phyloP scores from a whole-genome alignment of 1,140 invertebrate genomes.

The Stratiolaelaps scimitus region DNA sequence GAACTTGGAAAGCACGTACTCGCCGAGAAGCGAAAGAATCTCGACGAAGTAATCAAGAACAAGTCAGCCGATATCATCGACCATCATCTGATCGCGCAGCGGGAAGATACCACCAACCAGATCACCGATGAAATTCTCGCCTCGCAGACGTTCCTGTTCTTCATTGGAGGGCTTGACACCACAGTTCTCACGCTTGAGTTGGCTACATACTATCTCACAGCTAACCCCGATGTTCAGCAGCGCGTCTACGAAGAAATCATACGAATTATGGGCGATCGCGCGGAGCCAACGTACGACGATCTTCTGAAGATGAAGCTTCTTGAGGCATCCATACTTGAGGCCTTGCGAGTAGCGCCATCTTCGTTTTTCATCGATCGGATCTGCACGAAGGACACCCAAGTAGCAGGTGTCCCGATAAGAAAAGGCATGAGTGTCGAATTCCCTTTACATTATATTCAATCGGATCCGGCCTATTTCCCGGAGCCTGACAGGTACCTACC shows the following conservation, averaged over 20 bases:
- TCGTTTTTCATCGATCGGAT: neutral
- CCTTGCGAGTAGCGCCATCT: neutral
- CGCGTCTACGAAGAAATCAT: conserved; percentile 4
- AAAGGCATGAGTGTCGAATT: neutral
- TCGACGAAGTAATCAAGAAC: neutral
- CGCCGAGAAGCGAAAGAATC: neutral
- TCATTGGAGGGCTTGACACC: neutral
- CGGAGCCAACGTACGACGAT: neutral
- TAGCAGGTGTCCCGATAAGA: neutral
- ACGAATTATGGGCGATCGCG: neutral
- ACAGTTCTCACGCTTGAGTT: neutral
- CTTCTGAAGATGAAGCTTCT: neutral
- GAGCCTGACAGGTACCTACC: neutral
- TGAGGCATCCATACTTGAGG: neutral
- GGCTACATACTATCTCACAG: neutral
- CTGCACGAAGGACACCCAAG: neutral
- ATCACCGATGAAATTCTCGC: neutral
- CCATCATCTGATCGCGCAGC: neutral
- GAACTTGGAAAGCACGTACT: neutral
- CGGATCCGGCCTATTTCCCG: conserved; percentile 1
- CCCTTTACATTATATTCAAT: neutral
- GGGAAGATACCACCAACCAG: neutral
- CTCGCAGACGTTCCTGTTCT: conserved; percentile 10
- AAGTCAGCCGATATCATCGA: neutral
- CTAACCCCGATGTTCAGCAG: neutral